These are phyloP conservation scores for Anolis apletophallus DNA, from an alignment of 2,797 vertebrate species.

Conservation along the genomic window DNA sequence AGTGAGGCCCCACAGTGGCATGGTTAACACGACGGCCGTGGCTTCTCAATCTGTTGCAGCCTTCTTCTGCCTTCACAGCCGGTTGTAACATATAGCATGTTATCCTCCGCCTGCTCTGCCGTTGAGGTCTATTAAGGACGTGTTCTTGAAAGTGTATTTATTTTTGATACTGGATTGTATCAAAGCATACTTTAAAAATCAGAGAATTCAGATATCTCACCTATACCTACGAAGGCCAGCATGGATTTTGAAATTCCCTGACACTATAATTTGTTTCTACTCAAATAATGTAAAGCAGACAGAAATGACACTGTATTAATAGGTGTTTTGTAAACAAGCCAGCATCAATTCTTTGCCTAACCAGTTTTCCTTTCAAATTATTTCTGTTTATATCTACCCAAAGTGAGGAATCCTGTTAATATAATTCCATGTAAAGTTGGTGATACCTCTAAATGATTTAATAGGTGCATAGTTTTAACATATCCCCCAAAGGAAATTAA, in stretches of 20 bases:
- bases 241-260: neutral
- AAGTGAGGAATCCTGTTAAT: conserved; percentile 15
- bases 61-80: no score
- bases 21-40: no score
- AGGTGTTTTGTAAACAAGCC: conserved; percentile 35
- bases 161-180: conserved; percentile 15
- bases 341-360: conserved; percentile 37
- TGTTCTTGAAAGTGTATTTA: neutral
- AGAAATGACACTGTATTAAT: conserved; percentile 20
- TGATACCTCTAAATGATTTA: conserved; percentile 36
- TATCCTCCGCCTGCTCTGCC: no score
- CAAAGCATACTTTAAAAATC: neutral
- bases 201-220: conserved; percentile 1
- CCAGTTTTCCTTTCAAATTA: conserved; percentile 45
- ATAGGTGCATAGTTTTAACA: conserved; percentile 14
- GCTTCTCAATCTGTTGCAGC: no score
- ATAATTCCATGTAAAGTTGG: conserved; percentile 32
- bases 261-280: conserved; percentile 22
- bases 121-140: no score
- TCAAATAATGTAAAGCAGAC: conserved; percentile 16
- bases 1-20: no score
- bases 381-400: neutral
- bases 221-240: conserved; percentile 7
- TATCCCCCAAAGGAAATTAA: neutral
- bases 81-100: no score